Base-by-base conservation (phyloP, 1,140 invertebrate species). In the Drosophila parvula region DNA sequence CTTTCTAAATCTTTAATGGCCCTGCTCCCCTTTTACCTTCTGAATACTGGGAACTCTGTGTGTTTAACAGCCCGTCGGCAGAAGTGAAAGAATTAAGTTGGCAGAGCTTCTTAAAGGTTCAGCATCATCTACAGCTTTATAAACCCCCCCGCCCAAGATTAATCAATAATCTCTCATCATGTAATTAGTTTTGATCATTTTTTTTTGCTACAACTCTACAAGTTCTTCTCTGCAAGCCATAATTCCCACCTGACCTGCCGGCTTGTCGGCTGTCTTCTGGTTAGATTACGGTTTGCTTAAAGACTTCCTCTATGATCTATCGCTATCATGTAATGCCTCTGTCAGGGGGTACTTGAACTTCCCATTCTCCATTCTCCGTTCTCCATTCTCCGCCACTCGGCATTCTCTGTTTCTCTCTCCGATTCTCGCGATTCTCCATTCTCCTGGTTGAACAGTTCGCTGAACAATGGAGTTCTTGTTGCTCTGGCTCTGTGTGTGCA, bases 331-430 rank as follows among this genome's bases (percentile, higher is more conserved):
- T 71, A 71, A 71, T 71, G 51, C 60, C 64, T 71, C 43, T 58
- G 51, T 38, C 51, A 34, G 43, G 60, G 62, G 83, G 79, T 86
- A 79, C 76, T 83, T 86, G 84, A 86, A 86, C 83, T 83, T 88
- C 65, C 30, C 69, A 70, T 71, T 57, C 36, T 44, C 28, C 41
- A 30, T 55, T 67, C 67, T 56, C 28, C 27, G 14, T 60, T 64
- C 62, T 57, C 51, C 14, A 16, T 48, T 48, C 57, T 53, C 10
- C 28, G 5, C 32, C 32, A 7, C 6, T 61, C 59, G 38, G 32
- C 16, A 14, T 28, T 62, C 60, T 45, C 28, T 16, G 34, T 53
- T 53, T 53, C 50, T 53, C 32, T 22, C 16, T 18, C 16, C 36
- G 22, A 51, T 51, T 51, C 50, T 22, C 8, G 51, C 32, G 8